phyloP scores from a whole-genome alignment of 2,797 vertebrate genomes.

The Molossus molossus region DNA sequence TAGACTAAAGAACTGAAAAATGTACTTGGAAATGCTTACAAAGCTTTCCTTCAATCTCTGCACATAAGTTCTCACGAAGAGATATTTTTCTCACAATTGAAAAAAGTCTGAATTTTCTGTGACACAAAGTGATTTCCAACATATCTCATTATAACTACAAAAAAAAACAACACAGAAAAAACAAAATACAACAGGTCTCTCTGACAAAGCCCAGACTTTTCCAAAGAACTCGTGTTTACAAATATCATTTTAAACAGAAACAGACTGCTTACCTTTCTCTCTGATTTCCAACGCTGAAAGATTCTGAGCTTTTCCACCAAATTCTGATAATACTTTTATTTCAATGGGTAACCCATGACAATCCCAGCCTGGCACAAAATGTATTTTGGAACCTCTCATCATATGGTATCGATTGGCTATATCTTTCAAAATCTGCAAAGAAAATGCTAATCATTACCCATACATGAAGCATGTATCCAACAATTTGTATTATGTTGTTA shows the following conservation, averaged over 20 bases:
- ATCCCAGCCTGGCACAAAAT: constrained; percentile 98
- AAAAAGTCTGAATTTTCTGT: neutral
- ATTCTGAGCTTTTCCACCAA: constrained; percentile 88
- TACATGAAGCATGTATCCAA: neutral
- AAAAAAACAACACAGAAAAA: constrained; percentile 26
- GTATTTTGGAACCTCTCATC: constrained; percentile 95
- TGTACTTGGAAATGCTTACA: neutral
- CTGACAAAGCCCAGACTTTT: neutral
- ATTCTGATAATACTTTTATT: constrained; percentile 95
- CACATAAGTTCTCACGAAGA: neutral
- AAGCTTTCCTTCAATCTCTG: neutral
- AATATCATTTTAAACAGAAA: constrained; percentile 44
- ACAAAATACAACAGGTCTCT: neutral
- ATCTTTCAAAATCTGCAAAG: constrained; percentile 96
- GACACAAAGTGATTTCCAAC: neutral
- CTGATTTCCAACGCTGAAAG: constrained; percentile 95
- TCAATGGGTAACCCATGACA: constrained; percentile 98
- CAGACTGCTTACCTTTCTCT: constrained; percentile 91
- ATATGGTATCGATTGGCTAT: constrained; percentile 96
- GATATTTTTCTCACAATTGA: neutral
- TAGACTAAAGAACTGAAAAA: neutral
- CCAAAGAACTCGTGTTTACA: neutral
- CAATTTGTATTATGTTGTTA: neutral
- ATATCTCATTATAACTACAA: constrained; percentile 73
- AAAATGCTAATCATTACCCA: constrained; percentile 1